phyloP scores from a whole-genome alignment of 2,797 vertebrate genomes.

The Poeciliopsis gracilis region DNA sequence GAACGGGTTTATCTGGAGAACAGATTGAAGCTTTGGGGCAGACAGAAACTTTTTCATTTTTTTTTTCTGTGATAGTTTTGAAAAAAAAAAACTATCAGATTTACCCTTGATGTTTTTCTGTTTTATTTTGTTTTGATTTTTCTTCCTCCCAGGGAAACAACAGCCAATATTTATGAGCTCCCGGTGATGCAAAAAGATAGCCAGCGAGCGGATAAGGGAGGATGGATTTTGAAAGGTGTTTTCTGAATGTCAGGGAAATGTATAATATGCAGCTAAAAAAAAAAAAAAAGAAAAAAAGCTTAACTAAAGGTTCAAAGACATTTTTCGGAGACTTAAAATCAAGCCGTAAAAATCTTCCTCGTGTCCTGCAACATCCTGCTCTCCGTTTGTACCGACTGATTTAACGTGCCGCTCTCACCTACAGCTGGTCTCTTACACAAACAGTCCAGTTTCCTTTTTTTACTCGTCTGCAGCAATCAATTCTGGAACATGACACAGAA shows the following conservation, averaged over 20 bases:
- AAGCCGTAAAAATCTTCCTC: background rate
- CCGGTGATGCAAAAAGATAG: background rate
- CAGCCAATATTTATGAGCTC: background rate
- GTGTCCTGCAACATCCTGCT: background rate
- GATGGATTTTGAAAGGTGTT: background rate
- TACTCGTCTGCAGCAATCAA: background rate
- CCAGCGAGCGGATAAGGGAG: background rate
- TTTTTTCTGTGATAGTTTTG: conserved; percentile 3
- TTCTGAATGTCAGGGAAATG: background rate
- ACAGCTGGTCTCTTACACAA: background rate
- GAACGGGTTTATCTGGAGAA: background rate
- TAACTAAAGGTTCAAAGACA: background rate
- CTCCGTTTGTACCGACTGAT: background rate
- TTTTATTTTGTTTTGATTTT: too few species aligned
- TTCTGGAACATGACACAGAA: background rate
- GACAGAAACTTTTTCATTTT: background rate
- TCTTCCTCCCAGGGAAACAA: background rate
- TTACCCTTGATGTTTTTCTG: background rate
- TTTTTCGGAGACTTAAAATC: background rate
- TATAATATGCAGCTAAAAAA: background rate
- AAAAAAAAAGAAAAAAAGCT: background rate
- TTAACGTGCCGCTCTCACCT: background rate
- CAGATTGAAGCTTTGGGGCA: background rate
- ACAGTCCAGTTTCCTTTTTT: background rate
- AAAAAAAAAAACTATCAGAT: background rate